phyloP scores from a whole-genome alignment of 2,797 vertebrate species.

The Dicrostonyx torquatus region DNA sequence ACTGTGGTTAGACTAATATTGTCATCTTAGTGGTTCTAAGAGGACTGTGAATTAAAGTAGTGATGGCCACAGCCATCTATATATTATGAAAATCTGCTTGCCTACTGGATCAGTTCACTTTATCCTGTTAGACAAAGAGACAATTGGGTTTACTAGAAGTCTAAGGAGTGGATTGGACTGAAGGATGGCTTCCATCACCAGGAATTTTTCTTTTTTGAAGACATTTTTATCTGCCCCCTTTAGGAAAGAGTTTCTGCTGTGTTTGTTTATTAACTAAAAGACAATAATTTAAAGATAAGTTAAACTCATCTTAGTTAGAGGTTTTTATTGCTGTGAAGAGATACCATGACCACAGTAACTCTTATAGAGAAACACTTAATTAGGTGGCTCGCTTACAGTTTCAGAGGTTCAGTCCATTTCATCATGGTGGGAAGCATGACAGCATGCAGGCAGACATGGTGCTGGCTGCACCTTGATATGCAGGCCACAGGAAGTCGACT shows the following conservation, averaged over 20 bases:
- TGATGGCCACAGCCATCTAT: not conserved
- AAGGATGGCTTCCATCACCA: not conserved
- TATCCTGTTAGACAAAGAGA: not conserved
- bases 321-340: not conserved
- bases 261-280: slow-evolving; percentile 6
- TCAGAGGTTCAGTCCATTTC: not conserved
- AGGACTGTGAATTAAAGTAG: not conserved
- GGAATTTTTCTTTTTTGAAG: not conserved
- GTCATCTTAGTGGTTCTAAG: not conserved
- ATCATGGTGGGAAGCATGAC: not conserved
- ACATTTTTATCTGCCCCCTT: not conserved
- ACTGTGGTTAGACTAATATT: not conserved
- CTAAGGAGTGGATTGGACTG: not conserved
- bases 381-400: not conserved
- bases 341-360: not conserved
- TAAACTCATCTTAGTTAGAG: not conserved
- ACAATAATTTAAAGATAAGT: slow-evolving; percentile 10
- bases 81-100: not conserved
- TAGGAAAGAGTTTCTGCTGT: not conserved
- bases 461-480: not conserved
- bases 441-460: not conserved
- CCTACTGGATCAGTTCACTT: not conserved
- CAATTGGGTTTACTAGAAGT: not conserved
- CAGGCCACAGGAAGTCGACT: not conserved
- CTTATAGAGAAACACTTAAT: not conserved